These are phyloP conservation scores for Caradrina clavipalpis DNA, from an alignment of 2,888 invertebrate species.

Conservation along the genomic window DNA sequence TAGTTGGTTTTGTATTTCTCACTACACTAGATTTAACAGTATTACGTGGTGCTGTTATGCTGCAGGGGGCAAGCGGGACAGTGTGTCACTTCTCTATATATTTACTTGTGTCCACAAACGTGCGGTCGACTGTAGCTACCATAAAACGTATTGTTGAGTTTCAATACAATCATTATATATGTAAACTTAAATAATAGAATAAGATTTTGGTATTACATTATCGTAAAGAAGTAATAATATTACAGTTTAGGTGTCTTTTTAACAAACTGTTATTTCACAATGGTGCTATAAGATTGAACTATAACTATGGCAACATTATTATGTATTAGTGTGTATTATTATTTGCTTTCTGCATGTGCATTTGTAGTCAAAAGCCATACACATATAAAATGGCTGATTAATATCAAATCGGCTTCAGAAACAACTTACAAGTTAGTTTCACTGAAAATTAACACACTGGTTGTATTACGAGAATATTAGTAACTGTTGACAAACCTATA, in stretches of 20 bases:
- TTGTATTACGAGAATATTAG: neutral
- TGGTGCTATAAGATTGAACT: constrained; percentile 4
- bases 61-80: neutral
- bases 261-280: neutral
- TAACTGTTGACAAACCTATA: constrained; percentile 5
- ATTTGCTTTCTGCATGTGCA: constrained; percentile 1
- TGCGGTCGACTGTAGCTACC: neutral
- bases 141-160: neutral
- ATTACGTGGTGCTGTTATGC: no score
- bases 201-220: neutral
- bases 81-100: neutral
- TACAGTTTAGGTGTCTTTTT: neutral
- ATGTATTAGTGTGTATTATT: constrained; percentile 11
- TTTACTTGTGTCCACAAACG: neutral
- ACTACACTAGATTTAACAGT: no score
- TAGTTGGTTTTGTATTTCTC: no score
- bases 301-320: constrained; percentile 38
- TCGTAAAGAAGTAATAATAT: neutral
- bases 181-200: neutral
- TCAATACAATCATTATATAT: neutral
- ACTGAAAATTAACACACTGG: neutral
- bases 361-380: neutral
- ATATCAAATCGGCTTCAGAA: neutral
- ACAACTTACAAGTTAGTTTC: neutral
- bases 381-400: neutral